Base-by-base conservation (phyloP, 2,113 vertebrate genomes). In the Aegithalos caudatus region DNA sequence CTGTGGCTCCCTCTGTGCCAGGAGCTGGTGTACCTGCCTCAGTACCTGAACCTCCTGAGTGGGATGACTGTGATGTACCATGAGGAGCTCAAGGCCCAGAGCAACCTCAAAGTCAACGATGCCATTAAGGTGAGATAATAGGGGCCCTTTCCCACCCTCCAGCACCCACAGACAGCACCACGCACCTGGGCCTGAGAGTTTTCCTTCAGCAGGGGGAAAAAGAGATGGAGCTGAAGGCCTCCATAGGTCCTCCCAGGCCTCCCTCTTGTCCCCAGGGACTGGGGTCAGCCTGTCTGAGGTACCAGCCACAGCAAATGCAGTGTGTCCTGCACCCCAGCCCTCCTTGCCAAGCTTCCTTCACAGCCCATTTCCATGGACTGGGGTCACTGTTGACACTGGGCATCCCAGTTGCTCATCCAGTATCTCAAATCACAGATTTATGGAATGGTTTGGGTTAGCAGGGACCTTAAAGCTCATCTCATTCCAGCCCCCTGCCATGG, bases 181-280 rank as follows among this genome's bases (percentile, higher is more conserved):
- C 0, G 0, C 2, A 4, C 50, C 42, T 1, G 1, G 21, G 22
- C 33, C 67, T 27, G 21, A 25, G 35, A 70, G 13, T 50, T 38
- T 80, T n/a, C 33, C 70, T 45, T n/a, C 69, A 37, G 17, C 13
- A 12, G 27, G 38, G 28, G 38, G 19, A 22, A 29, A 14, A 29
- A 50, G 22, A 42, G 37, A 47, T 7, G 8, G 33, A 81, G 37
- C 42, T 66, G 62, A 45, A 10, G 14, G 28, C 24, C 23, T 62
- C 48, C 23, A 4, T 4, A 12, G 57, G 23, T 73, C 20, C 76
- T 86, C 12, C 38, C 0, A 0, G 20, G 24, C 60, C 35, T 45
- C 57, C 11, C 18, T 58, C 33, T 73, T 54, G 40, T n/a, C 15
- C 37, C 19, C 69, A 38, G 38, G 22, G 19, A 19, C 77, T 45